Evolutionary conservation across 2,797 vertebrate genomes (phyloP), one percentile per base, ranked within the genome.

Genomic region (Galagoides demidoff): DNA sequence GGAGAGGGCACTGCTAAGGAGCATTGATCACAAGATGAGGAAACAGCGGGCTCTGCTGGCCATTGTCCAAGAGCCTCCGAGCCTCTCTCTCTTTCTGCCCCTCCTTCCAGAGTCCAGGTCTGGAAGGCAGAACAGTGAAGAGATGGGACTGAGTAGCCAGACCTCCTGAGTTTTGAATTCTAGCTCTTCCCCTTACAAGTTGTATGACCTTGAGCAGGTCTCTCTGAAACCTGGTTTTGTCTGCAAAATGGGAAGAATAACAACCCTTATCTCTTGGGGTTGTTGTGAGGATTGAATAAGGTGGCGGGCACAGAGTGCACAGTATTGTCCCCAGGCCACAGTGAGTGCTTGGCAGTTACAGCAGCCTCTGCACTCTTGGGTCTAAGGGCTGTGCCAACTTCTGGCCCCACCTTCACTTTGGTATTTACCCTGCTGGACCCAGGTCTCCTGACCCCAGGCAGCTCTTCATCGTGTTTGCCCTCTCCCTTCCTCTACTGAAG

Each of bases 131-230:
- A 55, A 19, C 6, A n/a, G 78, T 39, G 81, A 77, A 52, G 87
- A 59, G 87, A 43, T 39, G 73, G 70, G 59, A 66, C 34, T 83
- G 78, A 20, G 37, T 55, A 83, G 34, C 66, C 16, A 25, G 64
- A 23, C 79, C 84, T 25, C 29, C 76, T 78, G 95, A 82, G 61
- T 78, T 93, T 57, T 20, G 64, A 83, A 52, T 77, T 64, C 23
- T 39, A 66, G 70, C 83, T 92, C 87, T 92, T 34, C 13, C 49
- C 16, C 70, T 90, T 59, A 16, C 20, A 61, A 34, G 39, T 20
- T 52, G 52, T 37, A 2, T 25, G 90, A 37, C 14, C 57, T 66
- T 55, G 57, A 45, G 23, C 73, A 78, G 81, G 66, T 59, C 17
- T 91, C 74, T 87, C 84, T 49, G 55, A 85, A 52, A 76, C 78